Evolutionary conservation across 1,140 invertebrate species (phyloP), one percentile per base, ranked within the genome.

Genomic region (Trichogramma pretiosum): DNA sequence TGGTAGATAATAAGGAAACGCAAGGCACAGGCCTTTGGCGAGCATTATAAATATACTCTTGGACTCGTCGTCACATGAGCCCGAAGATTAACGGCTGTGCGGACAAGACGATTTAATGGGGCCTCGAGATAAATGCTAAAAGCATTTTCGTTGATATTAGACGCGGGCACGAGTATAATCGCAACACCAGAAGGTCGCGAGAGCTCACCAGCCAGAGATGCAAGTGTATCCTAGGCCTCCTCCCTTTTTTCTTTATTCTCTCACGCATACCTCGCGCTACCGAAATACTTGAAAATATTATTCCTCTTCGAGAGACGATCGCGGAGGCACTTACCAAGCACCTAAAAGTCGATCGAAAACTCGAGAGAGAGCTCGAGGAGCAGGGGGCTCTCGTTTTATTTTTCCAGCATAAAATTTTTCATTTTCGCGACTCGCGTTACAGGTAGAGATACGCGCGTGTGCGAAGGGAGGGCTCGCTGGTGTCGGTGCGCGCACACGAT

Each of bases 91-190:
- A 52, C 33, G 52, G 42, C 52, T 8, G 14, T 11, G 26, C n/a
- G 34, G 4, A 42, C 28, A 19, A 36, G 28, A 26, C 19, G 46
- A 56, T 56, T 60, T 60, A 60, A 60, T 60, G 58, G 52, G 48
- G 50, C 46, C 50, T 33, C 52, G 49, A 60, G 59, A 60, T 58
- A 60, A 60, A 60, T 56, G 56, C 56, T 60, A 58, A 60, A 60
- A 60, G 59, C 59, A 58, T 54, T 60, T 60, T 60, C 53, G 52
- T 50, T 45, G 55, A 58, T 56, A 60, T 60, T 60, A 56, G 58
- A 52, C 56, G 43, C 23, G 16, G 26, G 16, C 17, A 16, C 8
- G 11, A n/a, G n/a, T n/a, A n/a, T n/a, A n/a, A n/a, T n/a, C n/a
- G n/a, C n/a, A n/a, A n/a, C n/a, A n/a, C n/a, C n/a, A n/a, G n/a